Percentiles rank a stretch among this genome's conserved stretches.
phyloP scores from a whole-genome alignment of 2,888 invertebrate species.

The Eupithecia pulchellata region DNA sequence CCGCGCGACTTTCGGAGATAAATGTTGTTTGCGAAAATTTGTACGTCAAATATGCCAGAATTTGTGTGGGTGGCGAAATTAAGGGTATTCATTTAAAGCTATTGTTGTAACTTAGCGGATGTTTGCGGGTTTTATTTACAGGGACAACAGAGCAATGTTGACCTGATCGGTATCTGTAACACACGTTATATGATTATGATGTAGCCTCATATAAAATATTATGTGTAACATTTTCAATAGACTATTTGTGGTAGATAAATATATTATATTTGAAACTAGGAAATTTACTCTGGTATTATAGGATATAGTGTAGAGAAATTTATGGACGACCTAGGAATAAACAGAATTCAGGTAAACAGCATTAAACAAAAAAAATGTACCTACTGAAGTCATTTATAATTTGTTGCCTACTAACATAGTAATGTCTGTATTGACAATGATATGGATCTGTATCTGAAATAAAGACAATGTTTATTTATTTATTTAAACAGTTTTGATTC shows the following conservation, averaged over 20 bases:
- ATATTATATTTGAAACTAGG: not conserved
- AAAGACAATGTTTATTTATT: too few relatives aligned
- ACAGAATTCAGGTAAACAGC: not conserved
- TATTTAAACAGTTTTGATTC: not conserved
- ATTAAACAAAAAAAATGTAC: too few relatives aligned
- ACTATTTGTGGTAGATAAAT: not conserved
- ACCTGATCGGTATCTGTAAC: conserved; percentile 10
- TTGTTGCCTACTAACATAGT: too few relatives aligned
- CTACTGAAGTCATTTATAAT: too few relatives aligned
- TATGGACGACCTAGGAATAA: not conserved
- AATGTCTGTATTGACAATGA: too few relatives aligned
- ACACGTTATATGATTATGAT: not conserved
- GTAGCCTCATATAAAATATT: not conserved
- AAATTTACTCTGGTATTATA: not conserved
- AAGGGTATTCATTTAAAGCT: conserved; percentile 37
- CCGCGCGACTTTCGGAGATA: conserved; percentile 44
- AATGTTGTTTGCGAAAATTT: conserved; percentile 50
- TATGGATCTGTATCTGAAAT: too few relatives aligned
- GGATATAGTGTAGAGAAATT: not conserved
- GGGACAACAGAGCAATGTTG: conserved; percentile 9
- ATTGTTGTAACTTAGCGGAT: conserved; percentile 34
- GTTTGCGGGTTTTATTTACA: conserved; percentile 19
- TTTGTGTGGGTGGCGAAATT: conserved; percentile 38
- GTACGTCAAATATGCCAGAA: conserved; percentile 44
- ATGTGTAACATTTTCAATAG: not conserved